Base-by-base conservation (phyloP, 2,113 vertebrate genomes). In the Collichthys lucidus region DNA sequence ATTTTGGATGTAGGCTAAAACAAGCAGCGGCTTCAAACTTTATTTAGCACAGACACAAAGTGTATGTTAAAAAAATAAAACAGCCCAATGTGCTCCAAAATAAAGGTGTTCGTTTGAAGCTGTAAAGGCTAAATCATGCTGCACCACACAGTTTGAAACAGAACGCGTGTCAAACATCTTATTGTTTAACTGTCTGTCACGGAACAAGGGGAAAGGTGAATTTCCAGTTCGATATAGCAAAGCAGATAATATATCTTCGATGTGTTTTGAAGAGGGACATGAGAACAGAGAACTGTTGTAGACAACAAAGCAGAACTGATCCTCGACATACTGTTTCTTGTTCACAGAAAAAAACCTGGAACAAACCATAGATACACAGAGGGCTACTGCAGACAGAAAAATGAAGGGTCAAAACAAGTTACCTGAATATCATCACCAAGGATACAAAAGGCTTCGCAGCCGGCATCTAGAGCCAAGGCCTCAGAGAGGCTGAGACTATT, bases 271-370 rank as follows among this genome's bases (percentile, higher is more conserved):
- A 84, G 66, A 71, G 49, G 71, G 64, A 78, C 79, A 40, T 64
- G 31, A 56, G 20, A 63, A 56, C 50, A 53, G 47, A 86, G 73
- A 80, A 67, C 50, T 78, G 64, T 49, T 82, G 66, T 40, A 64
- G 80, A 77, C 78, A 67, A 83, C 80, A 91, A 74, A 86, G 84
- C 84, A 74, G 74, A 85, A 76, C 64, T 71, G 68, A 85, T 62
- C n/a, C n/a, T 26, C 11, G 44, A 57, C 46, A 10, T 11, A 55
- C 65, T 59, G 14, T 19, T 40, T 52, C 4, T 19, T 35, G 53
- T 50, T 69, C 44, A 19, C 61, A 26, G 26, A 26, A 57, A 55
- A 55, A 90, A 90, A 35, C 46, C 49, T 56, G 50, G 26, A 64
- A 74, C 44, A 78, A 67, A 70, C 20, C 24, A 26, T 11, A 61